Conservation (phyloP, 2,113 vertebrate species). For the Deroptyus accipitrinus region DNA sequence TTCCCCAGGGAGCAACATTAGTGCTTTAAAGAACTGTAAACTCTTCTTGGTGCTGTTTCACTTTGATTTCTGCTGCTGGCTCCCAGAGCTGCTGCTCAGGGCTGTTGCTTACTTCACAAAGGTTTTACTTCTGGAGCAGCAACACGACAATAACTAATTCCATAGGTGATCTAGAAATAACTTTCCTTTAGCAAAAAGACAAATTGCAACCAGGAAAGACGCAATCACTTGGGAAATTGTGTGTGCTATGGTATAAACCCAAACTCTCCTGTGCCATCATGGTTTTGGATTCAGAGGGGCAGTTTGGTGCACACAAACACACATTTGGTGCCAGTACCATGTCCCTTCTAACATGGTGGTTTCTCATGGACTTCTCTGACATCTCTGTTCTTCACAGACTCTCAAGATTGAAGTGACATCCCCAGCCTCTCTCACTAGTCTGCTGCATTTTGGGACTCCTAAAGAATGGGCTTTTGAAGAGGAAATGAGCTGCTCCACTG, state of each 20-base stretch:
- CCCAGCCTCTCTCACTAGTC: neutral
- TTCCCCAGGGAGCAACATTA: neutral
- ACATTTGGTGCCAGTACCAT: neutral
- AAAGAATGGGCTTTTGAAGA: neutral
- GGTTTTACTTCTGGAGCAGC: neutral
- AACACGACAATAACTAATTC: neutral
- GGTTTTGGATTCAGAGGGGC: neutral
- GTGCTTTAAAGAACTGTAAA: neutral
- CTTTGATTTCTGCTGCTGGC: neutral
- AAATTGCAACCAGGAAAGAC: neutral
- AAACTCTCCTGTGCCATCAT: neutral
- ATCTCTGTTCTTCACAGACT: neutral
- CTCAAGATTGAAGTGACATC: neutral
- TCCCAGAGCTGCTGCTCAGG: neutral
- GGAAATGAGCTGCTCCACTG: neutral
- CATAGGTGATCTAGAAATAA: neutral
- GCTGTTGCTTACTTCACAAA: neutral
- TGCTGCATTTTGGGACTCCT: neutral
- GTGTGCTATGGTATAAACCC: neutral
- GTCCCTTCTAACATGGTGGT: neutral
- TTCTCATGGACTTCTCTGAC: neutral
- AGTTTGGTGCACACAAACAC: neutral
- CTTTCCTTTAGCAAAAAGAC: neutral
- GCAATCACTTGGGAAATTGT: neutral
- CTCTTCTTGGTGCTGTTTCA: neutral